phyloP scores from a whole-genome alignment of 2,888 invertebrate genomes.

The Cosmorhoe ocellata region DNA sequence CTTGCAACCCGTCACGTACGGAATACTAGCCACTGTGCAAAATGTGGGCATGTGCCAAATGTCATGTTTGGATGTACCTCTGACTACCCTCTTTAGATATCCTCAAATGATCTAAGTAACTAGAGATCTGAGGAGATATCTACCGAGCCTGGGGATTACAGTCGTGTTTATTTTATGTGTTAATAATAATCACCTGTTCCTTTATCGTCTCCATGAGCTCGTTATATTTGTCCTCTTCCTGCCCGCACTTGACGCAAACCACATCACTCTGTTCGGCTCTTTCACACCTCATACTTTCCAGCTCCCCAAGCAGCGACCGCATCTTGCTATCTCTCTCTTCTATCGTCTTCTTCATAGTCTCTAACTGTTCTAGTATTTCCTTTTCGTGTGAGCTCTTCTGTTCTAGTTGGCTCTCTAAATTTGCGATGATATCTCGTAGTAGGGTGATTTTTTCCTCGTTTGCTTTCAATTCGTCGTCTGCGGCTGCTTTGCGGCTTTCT shows the following conservation, averaged over 20 bases:
- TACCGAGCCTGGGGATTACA: too few relatives aligned
- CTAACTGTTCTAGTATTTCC: slow-evolving; percentile 83
- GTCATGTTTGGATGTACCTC: too few relatives aligned
- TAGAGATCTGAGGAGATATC: too few relatives aligned
- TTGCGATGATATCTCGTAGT: slow-evolving; percentile 89
- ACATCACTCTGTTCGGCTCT: slow-evolving; percentile 65
- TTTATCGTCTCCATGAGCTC: slow-evolving; percentile 61
- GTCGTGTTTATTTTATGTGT: too few relatives aligned
- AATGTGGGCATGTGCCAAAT: too few relatives aligned
- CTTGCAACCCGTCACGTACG: too few relatives aligned
- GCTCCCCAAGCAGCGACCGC: slow-evolving; percentile 76
- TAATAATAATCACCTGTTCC: slow-evolving; percentile 57
- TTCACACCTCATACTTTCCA: slow-evolving; percentile 77
- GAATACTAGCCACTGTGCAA: too few relatives aligned
- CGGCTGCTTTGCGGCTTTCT: slow-evolving; percentile 83
- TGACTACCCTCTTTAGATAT: too few relatives aligned
- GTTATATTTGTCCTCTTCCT: slow-evolving; percentile 52
- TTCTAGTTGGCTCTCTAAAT: slow-evolving; percentile 89
- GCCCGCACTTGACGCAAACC: slow-evolving; percentile 54
- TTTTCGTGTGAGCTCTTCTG: slow-evolving; percentile 84
- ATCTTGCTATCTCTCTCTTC: slow-evolving; percentile 82
- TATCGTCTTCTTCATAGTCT: slow-evolving; percentile 79
- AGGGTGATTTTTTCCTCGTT: slow-evolving; percentile 88
- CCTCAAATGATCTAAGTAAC: too few relatives aligned
- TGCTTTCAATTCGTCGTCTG: slow-evolving; percentile 88